These are phyloP conservation scores for Emydoidea blandingii DNA, from an alignment of 2,797 vertebrate genomes.

Conservation along the genomic window DNA sequence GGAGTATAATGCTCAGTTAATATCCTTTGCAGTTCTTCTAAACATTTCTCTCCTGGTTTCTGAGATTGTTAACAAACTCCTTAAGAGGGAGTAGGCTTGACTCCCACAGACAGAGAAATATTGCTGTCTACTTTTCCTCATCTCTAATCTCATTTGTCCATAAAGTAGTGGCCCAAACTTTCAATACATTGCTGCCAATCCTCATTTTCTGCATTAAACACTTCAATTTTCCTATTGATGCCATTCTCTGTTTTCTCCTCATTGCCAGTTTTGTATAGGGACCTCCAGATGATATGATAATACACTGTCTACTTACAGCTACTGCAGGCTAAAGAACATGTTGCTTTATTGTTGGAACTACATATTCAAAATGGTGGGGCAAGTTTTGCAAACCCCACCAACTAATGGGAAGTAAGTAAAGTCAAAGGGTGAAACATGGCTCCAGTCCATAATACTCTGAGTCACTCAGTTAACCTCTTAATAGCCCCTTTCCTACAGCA, in stretches of 20 bases:
- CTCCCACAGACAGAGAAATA: neutral
- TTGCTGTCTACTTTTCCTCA: neutral
- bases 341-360: neutral
- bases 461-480: neutral
- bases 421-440: neutral
- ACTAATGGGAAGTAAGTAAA: neutral
- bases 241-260: neutral
- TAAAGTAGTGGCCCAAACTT: neutral
- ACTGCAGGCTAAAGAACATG: neutral
- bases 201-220: neutral
- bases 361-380: neutral
- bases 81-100: neutral
- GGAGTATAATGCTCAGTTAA: neutral
- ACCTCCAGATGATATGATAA: neutral
- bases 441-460: neutral
- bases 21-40: neutral
- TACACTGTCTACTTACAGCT: neutral
- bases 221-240: neutral
- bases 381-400: neutral
- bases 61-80: neutral
- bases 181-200: neutral
- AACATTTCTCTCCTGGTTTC: neutral
- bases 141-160: neutral
- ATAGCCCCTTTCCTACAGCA: neutral
- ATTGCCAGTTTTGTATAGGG: neutral